Evolutionary conservation across 1,140 invertebrate genomes (phyloP), one percentile per base, ranked within the genome.

Genomic region (Acromyrmex echinatior): DNA sequence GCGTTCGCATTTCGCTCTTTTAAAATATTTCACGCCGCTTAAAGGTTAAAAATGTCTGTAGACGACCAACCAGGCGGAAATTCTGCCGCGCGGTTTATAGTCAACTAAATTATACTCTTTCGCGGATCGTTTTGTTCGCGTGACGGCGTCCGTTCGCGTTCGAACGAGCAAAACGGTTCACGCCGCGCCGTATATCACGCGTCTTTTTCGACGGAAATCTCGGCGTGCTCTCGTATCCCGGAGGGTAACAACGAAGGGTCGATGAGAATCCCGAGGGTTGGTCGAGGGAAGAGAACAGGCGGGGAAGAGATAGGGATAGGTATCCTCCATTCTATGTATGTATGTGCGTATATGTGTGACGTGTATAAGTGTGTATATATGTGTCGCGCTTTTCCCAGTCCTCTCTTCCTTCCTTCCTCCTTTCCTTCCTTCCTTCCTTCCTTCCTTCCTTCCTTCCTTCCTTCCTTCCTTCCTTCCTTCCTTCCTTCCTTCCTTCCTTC

Each of bases 121-220:
- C 70, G 80, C 58, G 70, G 80, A 84, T 84, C 80, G 80, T 84
- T 84, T 76, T 76, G 80, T 84, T 84, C 70, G 80, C 80, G 70
- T 62, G 80, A 76, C 56, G 56, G 70, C 70, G 70, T 76, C 70
- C 56, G 56, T 74, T 74, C 68, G 80, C 80, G 68, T 82, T 76
- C 80, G 58, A 84, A 76, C 80, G 80, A 84, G 80, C 80, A 84
- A 84, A 84, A 84, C 70, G 80, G 58, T 51, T 60, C 56, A n/a
- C 58, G 70, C 39, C 45, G 39, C 28, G n/a, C 14, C 80, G 70
- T 84, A 84, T 84, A 84, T 84, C 80, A 84, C 28, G 63, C 62
- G 53, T 90, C 76, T 73, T 65, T 86, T 79, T 73, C 49, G 77
- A 74, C 28, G 25, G 28, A 60, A 84, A 86, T 88, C 73, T 87